A percentile compares a stretch with the other conserved stretches of the same genome.
Evolutionary conservation across 2,888 invertebrate genomes (phyloP).

Genomic region (Oxystoma pomonae): DNA sequence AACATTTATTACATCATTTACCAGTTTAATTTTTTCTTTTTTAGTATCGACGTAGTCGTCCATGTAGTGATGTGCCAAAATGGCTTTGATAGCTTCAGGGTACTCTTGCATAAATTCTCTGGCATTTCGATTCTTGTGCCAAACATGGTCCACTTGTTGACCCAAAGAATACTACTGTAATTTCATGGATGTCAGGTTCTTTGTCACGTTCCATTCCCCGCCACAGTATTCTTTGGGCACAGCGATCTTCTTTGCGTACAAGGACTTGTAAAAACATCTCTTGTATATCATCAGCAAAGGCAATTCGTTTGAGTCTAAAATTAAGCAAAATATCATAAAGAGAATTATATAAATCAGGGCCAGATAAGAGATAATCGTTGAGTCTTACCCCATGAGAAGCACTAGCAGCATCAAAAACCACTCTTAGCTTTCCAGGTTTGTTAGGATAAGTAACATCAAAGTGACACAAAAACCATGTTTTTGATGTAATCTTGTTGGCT

Average conservation of each 20-base stretch:
- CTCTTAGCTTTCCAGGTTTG: constrained; percentile 7
- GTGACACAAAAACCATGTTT: constrained; percentile 1
- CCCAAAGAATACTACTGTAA: neutral
- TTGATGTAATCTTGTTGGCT: neutral
- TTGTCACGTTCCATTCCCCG: neutral
- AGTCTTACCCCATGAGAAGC: neutral
- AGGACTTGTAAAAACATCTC: neutral
- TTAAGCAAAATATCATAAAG: neutral
- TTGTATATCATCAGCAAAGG: neutral
- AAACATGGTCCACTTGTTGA: neutral
- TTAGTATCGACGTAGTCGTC: neutral
- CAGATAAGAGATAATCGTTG: neutral
- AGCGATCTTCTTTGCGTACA: neutral
- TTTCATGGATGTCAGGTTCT: neutral
- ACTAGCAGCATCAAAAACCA: constrained; percentile 13
- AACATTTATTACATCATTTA: neutral
- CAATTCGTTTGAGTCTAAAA: neutral
- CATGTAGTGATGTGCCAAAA: neutral
- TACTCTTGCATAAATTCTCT: no score
- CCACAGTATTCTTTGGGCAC: neutral
- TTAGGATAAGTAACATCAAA: neutral
- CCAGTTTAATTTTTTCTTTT: neutral
- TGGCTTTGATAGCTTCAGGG: neutral
- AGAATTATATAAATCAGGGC: neutral
- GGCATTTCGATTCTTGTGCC: neutral